Percentiles rank a stretch among this genome's conserved stretches.
Conservation (phyloP, 2,113 vertebrate species). For the Garra rufa region DNA sequence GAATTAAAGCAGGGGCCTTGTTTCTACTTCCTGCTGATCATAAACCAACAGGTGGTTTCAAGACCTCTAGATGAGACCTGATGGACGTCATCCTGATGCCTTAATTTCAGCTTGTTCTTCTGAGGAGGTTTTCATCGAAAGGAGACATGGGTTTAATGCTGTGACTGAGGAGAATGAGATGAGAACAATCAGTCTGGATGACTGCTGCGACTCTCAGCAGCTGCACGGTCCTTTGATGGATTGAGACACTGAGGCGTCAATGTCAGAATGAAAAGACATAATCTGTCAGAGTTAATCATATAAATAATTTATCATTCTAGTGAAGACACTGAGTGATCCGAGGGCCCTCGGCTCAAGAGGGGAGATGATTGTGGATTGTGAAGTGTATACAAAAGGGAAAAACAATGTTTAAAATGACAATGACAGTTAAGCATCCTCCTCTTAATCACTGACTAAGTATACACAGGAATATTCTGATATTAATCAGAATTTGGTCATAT, state of each 20-base stretch:
- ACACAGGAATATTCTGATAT: neutral
- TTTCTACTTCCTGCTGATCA: neutral
- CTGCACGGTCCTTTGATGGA: conserved; percentile 32
- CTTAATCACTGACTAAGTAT: neutral
- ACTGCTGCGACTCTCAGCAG: conserved; percentile 32
- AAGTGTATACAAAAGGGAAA: conserved; percentile 12
- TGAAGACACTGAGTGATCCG: conserved; percentile 11
- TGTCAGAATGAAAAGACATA: conserved; percentile 38
- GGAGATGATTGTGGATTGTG: neutral
- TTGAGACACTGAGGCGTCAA: conserved; percentile 22
- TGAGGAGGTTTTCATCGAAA: conserved; percentile 21
- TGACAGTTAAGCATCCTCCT: neutral
- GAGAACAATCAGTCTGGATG: conserved; percentile 30
- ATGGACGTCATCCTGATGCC: neutral
- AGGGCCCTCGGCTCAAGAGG: neutral
- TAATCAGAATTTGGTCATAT: neutral
- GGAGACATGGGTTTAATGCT: conserved; percentile 25
- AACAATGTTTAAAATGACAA: conserved; percentile 1
- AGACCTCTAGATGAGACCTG: conserved; percentile 13
- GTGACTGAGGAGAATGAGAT: conserved; percentile 28
- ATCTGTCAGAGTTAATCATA: conserved; percentile 34
- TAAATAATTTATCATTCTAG: conserved; percentile 36
- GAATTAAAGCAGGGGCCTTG: neutral
- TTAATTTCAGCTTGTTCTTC: neutral
- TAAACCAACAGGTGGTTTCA: neutral